phyloP scores from a whole-genome alignment of 2,888 invertebrate genomes.

The Cynaeus angustus region DNA sequence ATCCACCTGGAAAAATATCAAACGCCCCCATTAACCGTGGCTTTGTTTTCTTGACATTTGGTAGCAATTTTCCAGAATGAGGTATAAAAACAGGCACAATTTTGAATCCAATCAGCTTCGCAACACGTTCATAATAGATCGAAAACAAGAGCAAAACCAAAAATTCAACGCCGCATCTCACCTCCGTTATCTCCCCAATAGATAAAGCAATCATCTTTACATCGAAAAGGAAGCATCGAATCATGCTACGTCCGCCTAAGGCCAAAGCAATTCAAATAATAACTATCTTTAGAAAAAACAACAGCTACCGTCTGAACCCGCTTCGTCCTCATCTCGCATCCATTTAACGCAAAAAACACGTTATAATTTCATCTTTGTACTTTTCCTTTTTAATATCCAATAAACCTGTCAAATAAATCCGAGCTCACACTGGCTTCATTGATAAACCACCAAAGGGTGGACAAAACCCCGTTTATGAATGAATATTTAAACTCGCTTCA shows the following conservation, averaged over 20 bases:
- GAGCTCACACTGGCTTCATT: background rate
- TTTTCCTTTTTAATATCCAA: slow-evolving; percentile 14
- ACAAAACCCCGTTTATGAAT: slow-evolving; percentile 17
- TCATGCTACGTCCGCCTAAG: slow-evolving; percentile 15
- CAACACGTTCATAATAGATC: too few relatives aligned
- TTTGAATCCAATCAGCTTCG: too few relatives aligned
- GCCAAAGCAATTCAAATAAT: slow-evolving; percentile 30
- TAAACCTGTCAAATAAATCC: slow-evolving; percentile 32
- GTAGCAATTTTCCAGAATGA: too few relatives aligned
- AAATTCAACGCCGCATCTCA: background rate
- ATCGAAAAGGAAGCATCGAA: slow-evolving; percentile 29
- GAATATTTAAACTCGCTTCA: slow-evolving; percentile 5
- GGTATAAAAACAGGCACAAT: too few relatives aligned
- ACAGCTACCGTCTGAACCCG: slow-evolving; percentile 21
- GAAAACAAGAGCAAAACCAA: background rate
- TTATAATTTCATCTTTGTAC: background rate
- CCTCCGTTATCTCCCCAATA: slow-evolving; percentile 1
- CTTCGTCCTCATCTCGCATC: background rate
- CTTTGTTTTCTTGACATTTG: too few relatives aligned
- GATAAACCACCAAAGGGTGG: slow-evolving; percentile 7
- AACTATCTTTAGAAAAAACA: slow-evolving; percentile 17
- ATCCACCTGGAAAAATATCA: too few relatives aligned
- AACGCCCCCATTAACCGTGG: too few relatives aligned
- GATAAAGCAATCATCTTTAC: slow-evolving; percentile 21
- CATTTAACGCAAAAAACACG: slow-evolving; percentile 7